Percentiles rank a stretch among this genome's conserved stretches.
These are phyloP conservation scores for Watsonalla binaria DNA, from an alignment of 2,888 invertebrate genomes.

Conservation along the genomic window DNA sequence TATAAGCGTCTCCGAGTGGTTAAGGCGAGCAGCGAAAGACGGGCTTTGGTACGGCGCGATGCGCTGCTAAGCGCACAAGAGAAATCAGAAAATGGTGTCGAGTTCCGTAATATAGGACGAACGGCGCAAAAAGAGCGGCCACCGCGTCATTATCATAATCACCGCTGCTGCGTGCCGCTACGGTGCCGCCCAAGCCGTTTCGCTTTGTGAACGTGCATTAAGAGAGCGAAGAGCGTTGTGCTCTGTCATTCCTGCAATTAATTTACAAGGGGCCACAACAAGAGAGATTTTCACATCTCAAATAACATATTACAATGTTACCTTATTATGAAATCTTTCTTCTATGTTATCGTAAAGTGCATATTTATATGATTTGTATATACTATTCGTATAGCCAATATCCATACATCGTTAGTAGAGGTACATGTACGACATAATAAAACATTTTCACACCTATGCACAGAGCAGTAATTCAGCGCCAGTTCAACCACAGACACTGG, in stretches of 20 bases:
- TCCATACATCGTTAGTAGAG: conserved; percentile 2
- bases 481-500: conserved; percentile 63
- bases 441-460: conserved; percentile 54
- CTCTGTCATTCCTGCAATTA: conserved; percentile 73
- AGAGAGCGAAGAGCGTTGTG: conserved; percentile 63
- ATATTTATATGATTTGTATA: background rate
- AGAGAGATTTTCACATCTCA: conserved; percentile 45
- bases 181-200: conserved; percentile 68
- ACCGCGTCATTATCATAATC: conserved; percentile 77
- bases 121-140: conserved; percentile 71
- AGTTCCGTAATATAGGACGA: conserved; percentile 66
- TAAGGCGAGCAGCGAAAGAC: conserved; percentile 49
- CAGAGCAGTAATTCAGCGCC: conserved; percentile 64
- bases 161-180: conserved; percentile 66
- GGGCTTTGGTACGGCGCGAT: conserved; percentile 26
- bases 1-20: conserved; percentile 66
- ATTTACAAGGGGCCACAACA: conserved; percentile 62
- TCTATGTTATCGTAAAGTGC: too few species aligned
- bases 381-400: background rate
- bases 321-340: background rate
- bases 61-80: conserved; percentile 35
- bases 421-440: conserved; percentile 34
- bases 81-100: conserved; percentile 60
- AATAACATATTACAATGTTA: conserved; percentile 13
- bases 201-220: conserved; percentile 75